Conservation (phyloP, 92 coral and sea anemone species). For the Epizoanthus scotinus region DNA sequence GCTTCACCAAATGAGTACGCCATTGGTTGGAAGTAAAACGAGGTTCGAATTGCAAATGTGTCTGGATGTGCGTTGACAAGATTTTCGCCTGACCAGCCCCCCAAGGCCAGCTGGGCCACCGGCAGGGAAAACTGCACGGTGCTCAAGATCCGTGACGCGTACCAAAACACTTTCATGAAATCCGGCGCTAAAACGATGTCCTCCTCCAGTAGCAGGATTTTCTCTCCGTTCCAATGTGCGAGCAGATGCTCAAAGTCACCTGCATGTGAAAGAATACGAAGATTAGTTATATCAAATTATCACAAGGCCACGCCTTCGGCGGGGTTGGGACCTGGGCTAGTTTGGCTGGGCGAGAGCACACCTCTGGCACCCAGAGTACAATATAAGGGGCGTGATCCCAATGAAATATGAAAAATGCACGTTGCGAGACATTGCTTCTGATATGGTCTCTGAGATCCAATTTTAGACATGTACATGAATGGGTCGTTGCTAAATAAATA, state of each 20-base stretch:
- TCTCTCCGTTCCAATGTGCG: slow-evolving; percentile 27
- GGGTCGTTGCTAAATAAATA: no score
- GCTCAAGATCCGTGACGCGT: slow-evolving; percentile 31
- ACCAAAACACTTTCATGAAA: slow-evolving; percentile 46
- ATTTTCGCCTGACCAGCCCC: slow-evolving; percentile 61
- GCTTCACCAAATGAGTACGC: slow-evolving; percentile 52
- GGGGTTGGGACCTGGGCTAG: no score
- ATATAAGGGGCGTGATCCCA: no score
- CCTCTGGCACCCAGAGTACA: no score
- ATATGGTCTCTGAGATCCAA: no score
- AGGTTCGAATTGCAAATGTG: slow-evolving; percentile 53
- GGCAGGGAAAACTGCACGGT: slow-evolving; percentile 26
- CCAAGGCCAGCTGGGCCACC: slow-evolving; percentile 44
- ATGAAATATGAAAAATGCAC: no score
- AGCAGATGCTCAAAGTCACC: slow-evolving; percentile 26
- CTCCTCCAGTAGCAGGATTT: slow-evolving; percentile 46
- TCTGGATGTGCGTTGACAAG: slow-evolving; percentile 58
- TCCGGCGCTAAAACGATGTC: slow-evolving; percentile 50
- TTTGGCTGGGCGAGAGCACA: no score
- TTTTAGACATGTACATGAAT: no score
- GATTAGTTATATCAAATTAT: no score
- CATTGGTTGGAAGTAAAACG: slow-evolving; percentile 46
- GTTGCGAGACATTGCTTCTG: no score
- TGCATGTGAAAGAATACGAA: neutral
- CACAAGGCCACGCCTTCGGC: no score